Percentiles rank a stretch among this genome's conserved stretches.
Conservation (phyloP, 2,888 invertebrate species). For the Nephrotoma appendiculata region DNA sequence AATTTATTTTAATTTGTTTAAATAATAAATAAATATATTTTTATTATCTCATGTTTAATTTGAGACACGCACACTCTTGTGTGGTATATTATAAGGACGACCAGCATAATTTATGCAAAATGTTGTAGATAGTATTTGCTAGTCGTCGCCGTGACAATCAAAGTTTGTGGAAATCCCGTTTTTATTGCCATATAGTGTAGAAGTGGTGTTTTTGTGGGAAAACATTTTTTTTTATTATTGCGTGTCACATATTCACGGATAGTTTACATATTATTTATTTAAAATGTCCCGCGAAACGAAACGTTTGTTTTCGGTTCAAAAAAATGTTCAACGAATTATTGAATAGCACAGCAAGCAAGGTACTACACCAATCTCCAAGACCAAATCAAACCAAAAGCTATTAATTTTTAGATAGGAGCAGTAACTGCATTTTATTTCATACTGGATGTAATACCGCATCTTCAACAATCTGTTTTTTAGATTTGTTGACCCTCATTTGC, state of each 20-base stretch:
- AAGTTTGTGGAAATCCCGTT: not conserved
- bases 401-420: no score
- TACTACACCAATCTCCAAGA: no score
- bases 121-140: not conserved
- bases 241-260: not conserved
- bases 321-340: no score
- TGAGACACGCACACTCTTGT: not conserved
- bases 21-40: not conserved
- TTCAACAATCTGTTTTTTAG: no score
- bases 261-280: not conserved
- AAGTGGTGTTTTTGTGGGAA: not conserved
- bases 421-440: no score
- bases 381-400: no score
- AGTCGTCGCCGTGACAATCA: not conserved
- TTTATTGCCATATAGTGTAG: not conserved
- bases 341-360: no score
- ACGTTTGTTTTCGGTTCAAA: no score
- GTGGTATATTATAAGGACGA: no score
- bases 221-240: not conserved
- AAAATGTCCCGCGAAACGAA: not conserved
- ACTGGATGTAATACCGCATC: no score
- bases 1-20: not conserved
- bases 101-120: not conserved
- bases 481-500: no score
- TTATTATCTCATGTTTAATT: not conserved